Conservation (phyloP, 1,140 invertebrate species). For the Tribolium madens region DNA sequence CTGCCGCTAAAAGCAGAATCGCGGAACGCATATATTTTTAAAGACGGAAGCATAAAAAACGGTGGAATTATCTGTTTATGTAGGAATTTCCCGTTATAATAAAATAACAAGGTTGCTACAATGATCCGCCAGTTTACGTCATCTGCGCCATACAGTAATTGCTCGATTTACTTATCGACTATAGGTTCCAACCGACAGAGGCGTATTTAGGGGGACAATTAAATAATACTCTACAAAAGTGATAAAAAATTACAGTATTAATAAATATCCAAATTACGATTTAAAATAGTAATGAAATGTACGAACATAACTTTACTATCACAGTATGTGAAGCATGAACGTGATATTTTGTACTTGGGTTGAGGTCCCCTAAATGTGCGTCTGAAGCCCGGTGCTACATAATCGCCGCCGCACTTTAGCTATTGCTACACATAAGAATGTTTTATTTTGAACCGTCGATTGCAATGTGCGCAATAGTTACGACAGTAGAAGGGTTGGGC, state of each 20-base stretch:
- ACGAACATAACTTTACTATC: too few relatives aligned
- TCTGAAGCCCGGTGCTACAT: background rate
- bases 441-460: constrained; percentile 44
- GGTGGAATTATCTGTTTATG: constrained; percentile 25
- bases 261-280: too few relatives aligned
- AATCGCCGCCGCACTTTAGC: background rate
- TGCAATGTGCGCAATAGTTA: constrained; percentile 41
- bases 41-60: constrained; percentile 27
- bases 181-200: background rate
- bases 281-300: too few relatives aligned
- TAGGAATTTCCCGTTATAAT: constrained; percentile 39
- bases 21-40: constrained; percentile 13
- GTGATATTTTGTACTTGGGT: too few relatives aligned
- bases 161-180: background rate
- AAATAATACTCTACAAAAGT: too few relatives aligned
- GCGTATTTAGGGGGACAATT: too few relatives aligned
- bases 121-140: constrained; percentile 17
- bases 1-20: constrained; percentile 22
- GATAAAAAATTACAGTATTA: too few relatives aligned
- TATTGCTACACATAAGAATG: constrained; percentile 43
- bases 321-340: too few relatives aligned
- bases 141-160: background rate
- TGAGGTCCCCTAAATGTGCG: too few relatives aligned
- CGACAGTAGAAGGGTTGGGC: constrained; percentile 44
- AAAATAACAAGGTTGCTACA: constrained; percentile 36